phyloP scores from a whole-genome alignment of 2,797 vertebrate species.

The Amazona ochrocephala region DNA sequence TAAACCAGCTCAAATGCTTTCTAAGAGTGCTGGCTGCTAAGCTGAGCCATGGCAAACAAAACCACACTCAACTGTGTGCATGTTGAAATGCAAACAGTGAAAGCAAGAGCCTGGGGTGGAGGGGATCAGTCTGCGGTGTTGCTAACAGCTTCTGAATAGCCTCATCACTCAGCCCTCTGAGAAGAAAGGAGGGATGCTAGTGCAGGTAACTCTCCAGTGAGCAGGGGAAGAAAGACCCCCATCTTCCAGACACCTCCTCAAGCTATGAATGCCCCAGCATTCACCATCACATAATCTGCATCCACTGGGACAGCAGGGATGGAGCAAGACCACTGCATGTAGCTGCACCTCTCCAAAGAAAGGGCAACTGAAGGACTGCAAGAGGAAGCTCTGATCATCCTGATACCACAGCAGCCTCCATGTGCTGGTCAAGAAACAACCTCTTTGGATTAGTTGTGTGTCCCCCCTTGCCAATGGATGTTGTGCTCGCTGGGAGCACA shows the following conservation, averaged over 20 bases:
- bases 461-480: neutral
- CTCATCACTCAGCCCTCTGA: neutral
- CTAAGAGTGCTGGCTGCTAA: neutral
- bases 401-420: neutral
- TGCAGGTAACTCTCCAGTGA: neutral
- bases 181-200: neutral
- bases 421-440: neutral
- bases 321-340: neutral
- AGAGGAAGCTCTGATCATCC: neutral
- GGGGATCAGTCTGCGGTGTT: neutral
- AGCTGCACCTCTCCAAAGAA: neutral
- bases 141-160: neutral
- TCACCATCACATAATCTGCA: neutral
- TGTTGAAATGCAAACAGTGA: neutral
- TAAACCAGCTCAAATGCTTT: neutral
- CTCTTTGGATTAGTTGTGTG: neutral
- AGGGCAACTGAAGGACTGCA: neutral
- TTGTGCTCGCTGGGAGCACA: neutral
- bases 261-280: neutral
- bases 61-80: neutral
- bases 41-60: neutral
- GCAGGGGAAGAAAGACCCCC: neutral
- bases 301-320: neutral
- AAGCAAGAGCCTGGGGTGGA: neutral
- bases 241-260: neutral